Base-by-base conservation (phyloP, 2,888 invertebrate species). In the Choreutis nemorana region DNA sequence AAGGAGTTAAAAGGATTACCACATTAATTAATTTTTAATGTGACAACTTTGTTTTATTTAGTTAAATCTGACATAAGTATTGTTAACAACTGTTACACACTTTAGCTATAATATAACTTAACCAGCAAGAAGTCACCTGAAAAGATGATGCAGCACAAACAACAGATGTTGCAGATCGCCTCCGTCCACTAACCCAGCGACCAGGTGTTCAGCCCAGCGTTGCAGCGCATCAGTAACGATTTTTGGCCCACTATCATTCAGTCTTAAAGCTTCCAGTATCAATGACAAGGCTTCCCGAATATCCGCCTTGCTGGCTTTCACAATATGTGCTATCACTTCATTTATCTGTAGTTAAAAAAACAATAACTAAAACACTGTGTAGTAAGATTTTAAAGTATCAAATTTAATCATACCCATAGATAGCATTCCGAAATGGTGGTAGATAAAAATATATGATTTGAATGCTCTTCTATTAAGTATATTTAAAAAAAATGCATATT, bases 61-160 rank as follows among this genome's bases (percentile, higher is more conserved):
- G n/a, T n/a, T n/a, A n/a, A n/a, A n/a, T n/a, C n/a, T n/a, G n/a
- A n/a, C n/a, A n/a, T n/a, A n/a, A n/a, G n/a, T n/a, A n/a, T n/a
- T n/a, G n/a, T n/a, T n/a, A n/a, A n/a, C n/a, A n/a, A n/a, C n/a
- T n/a, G n/a, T n/a, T n/a, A n/a, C n/a, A n/a, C n/a, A n/a, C n/a
- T n/a, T n/a, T n/a, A n/a, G n/a, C n/a, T n/a, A n/a, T n/a, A n/a
- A n/a, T n/a, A n/a, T n/a, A n/a, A n/a, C n/a, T n/a, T n/a, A n/a
- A n/a, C n/a, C n/a, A n/a, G n/a, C n/a, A n/a, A n/a, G n/a, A n/a
- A n/a, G n/a, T n/a, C 18, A 70, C 75, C 62, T 62, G 34, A 67
- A 72, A 30, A 75, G 40, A 42, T 70, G 65, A 30, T 75, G 77
- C 24, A 73, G 35, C 7, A 77, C 36, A 35, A 65, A 72, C 26